Evolutionary conservation across 2,797 vertebrate genomes (phyloP), one percentile per base, ranked within the genome.

Genomic region (Eidolon dupreanum): DNA sequence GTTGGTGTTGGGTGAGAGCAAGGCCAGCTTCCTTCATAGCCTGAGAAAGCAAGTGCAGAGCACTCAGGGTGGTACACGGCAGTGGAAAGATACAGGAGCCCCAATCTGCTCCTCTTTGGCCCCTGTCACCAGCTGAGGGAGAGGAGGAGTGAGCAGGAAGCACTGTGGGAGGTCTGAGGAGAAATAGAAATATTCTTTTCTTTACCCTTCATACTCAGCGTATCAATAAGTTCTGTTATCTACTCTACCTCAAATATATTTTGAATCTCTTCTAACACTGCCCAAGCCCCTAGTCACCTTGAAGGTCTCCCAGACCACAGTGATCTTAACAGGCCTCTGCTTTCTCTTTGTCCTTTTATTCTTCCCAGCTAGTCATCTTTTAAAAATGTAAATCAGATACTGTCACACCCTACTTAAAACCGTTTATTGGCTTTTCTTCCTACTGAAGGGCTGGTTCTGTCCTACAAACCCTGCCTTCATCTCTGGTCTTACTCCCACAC

Each of bases 61-160:
- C 13, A 0, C 33, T 2, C 15, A 4, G 22, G 7, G 9, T 3
- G 0, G 8, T 5, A 3, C 43, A 2, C 8, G 43, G 26, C 31
- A 13, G n/a, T 19, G 20, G 38, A 17, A 41, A 36, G 53, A 49
- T 4, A 4, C 24, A 9, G 15, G 16, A 4, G 0, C 8, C 63
- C 8, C 20, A 24, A n/a, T 57, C 61, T 8, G 8, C 24, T 41
- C 31, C 33, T 68, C 38, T 59, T 24, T 46, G 4, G 41, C 68
- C 12, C 3, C 6, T 38, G 13, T 79, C 61, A 81, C 11, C 28
- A 6, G 24, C 65, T 22, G 19, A 55, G 59, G n/a, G 31, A 17
- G 28, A 38, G 10, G 28, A 38, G 17, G 33, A 36, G 1, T 11
- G 24, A 59, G 57, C 51, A 2, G 10, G 19, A 9, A 86, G 41